Evolutionary conservation across 1,140 invertebrate species (phyloP).

Genomic region (Chironomus striatipennis): DNA sequence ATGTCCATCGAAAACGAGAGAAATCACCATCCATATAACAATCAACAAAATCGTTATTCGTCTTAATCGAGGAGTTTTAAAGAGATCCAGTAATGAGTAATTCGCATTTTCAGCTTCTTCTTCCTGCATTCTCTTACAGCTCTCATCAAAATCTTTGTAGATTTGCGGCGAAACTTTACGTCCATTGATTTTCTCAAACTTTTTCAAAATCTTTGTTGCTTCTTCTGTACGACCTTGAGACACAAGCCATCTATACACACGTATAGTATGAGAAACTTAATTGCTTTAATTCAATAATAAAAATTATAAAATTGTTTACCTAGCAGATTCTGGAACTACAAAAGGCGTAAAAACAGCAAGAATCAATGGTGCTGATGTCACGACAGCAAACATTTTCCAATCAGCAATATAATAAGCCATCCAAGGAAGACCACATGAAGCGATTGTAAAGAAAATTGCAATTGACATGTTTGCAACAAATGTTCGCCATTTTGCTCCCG

Average conservation of each 20-base stretch:
- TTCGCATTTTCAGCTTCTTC: constrained; percentile 55
- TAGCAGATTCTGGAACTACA: constrained; percentile 73
- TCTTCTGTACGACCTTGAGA: constrained; percentile 72
- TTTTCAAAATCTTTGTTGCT: constrained; percentile 64
- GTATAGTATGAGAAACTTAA: constrained; percentile 24
- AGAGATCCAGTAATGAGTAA: constrained; percentile 70
- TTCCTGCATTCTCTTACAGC: constrained; percentile 41
- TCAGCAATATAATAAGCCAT: constrained; percentile 66
- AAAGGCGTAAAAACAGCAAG: constrained; percentile 60
- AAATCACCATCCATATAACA: constrained; percentile 78
- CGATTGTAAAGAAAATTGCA: constrained; percentile 76
- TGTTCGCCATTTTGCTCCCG: constrained; percentile 77
- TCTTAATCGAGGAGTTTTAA: constrained; percentile 60
- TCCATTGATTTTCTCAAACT: constrained; percentile 71
- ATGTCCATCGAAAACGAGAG: constrained; percentile 77
- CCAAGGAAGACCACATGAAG: constrained; percentile 69
- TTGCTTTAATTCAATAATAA: not conserved
- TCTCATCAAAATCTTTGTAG: constrained; percentile 56
- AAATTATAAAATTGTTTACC: constrained; percentile 39
- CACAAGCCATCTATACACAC: constrained; percentile 63
- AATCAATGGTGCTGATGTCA: constrained; percentile 63
- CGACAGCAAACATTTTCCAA: constrained; percentile 64
- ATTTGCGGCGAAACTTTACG: constrained; percentile 61
- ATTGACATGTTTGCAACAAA: constrained; percentile 86
- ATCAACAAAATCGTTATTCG: constrained; percentile 65